Base-by-base conservation (phyloP, 2,113 vertebrate species). In the Ailuropoda melanoleuca region DNA sequence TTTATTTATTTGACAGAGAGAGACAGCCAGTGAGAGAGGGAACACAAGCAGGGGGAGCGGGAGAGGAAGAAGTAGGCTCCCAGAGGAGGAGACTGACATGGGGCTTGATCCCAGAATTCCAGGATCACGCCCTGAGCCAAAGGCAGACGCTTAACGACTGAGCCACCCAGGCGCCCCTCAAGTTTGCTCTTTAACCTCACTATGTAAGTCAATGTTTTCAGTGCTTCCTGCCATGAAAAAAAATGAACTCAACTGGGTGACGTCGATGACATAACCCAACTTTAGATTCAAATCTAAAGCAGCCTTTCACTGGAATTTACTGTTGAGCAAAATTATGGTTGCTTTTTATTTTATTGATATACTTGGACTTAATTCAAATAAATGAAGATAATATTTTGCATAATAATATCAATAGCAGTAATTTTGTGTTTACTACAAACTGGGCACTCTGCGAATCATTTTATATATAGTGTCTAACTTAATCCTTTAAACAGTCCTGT, bases 301-400 rank as follows among this genome's bases (percentile, higher is more conserved):
- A 53, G 24, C 6, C 9, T 82, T 89, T 68, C 74, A n/a, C 50
- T 88, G 60, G 39, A 37, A 64, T 83, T 86, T 90, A 83, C 48
- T 80, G 2, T 14, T 82, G 34, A 88, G 11, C 8, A 93, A 93
- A 88, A 56, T 64, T 89, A 86, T 68, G 31, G 3, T 46, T 90
- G 37, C 9, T 19, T 92, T 95, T 96, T 94, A 90, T 89, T 64
- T 90, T 83, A 37, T 24, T 75, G 48, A 84, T 66, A 58, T 31
- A 34, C 72, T 96, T 91, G 29, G 18, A 74, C 53, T 80, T 88
- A 88, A 90, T 64, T 81, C 34, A 95, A 77, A 87, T 62, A 70
- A 66, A n/a, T 88, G 68, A 78, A 60, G 29, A 77, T 84, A 78
- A 39, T 77, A 85, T 70, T 90, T 95, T 90, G 4, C 18, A 50